Percentiles rank a stretch among this genome's conserved stretches.
Evolutionary conservation across 1,140 invertebrate species (phyloP).

Genomic region (Drosophila rhopaloa): DNA sequence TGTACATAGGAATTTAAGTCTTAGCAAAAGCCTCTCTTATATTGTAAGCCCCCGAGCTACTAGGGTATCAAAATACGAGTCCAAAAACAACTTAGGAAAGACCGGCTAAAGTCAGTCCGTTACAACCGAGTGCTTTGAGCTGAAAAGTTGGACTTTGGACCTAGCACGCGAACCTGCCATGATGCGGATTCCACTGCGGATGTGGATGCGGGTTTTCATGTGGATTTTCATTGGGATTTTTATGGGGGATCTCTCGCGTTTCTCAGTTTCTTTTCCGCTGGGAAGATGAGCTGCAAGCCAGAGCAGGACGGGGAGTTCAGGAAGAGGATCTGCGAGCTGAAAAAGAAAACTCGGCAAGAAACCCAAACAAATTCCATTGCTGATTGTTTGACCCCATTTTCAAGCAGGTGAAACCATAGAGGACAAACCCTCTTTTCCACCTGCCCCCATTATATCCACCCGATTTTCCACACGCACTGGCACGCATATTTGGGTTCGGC

Average conservation of each 20-base stretch:
- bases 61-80: slow-evolving; percentile 15
- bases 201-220: slow-evolving; percentile 25
- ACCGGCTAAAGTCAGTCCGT: slow-evolving; percentile 25
- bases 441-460: not conserved
- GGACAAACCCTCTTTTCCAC: slow-evolving; percentile 17
- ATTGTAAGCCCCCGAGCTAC: not conserved
- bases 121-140: slow-evolving; percentile 53
- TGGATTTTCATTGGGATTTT: slow-evolving; percentile 20
- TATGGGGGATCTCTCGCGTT: slow-evolving; percentile 14
- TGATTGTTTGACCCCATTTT: slow-evolving; percentile 34
- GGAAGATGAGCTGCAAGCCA: not conserved
- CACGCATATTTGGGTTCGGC: slow-evolving; percentile 46
- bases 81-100: not conserved
- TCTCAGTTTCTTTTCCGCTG: slow-evolving; percentile 6
- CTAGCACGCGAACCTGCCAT: slow-evolving; percentile 53
- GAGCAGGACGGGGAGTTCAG: not conserved
- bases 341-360: slow-evolving; percentile 3
- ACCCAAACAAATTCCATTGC: slow-evolving; percentile 24
- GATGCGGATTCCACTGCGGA: slow-evolving; percentile 34
- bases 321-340: slow-evolving; percentile 19
- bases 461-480: slow-evolving; percentile 11
- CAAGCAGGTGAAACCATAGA: slow-evolving; percentile 51
- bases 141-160: slow-evolving; percentile 53
- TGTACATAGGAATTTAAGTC: no score
- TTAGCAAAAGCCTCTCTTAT: no score